A percentile compares a stretch with the other conserved stretches of the same genome.
Evolutionary conservation across 2,888 invertebrate genomes (phyloP).

Genomic region (Criorhina ranunculi): DNA sequence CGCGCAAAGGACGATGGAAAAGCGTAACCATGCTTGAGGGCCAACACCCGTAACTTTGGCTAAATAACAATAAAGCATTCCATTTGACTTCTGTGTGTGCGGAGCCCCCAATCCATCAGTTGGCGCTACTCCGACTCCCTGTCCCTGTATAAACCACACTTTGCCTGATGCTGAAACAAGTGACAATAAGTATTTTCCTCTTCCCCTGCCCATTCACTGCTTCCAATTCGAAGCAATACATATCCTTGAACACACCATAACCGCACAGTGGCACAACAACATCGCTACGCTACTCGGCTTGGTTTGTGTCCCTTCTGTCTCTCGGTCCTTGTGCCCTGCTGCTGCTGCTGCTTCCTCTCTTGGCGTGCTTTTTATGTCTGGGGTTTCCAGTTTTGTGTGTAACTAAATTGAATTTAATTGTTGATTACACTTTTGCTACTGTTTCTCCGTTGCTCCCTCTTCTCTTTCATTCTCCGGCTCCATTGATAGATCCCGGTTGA

Average conservation of each 20-base stretch:
- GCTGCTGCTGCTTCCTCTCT: slow-evolving; percentile 2
- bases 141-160: slow-evolving; percentile 70
- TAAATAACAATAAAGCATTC: slow-evolving; percentile 75
- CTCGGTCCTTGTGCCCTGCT: slow-evolving; percentile 1
- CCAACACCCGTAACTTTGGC: slow-evolving; percentile 53
- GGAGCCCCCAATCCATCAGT: slow-evolving; percentile 48
- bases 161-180: slow-evolving; percentile 70
- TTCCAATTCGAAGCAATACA: slow-evolving; percentile 41
- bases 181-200: slow-evolving; percentile 67
- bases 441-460: slow-evolving; percentile 49
- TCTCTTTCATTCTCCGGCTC: not conserved
- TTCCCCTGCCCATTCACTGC: not conserved
- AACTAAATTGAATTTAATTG: slow-evolving; percentile 77
- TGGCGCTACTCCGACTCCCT: slow-evolving; percentile 4
- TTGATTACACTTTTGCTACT: slow-evolving; percentile 76
- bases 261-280: slow-evolving; percentile 66
- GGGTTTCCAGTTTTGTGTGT: slow-evolving; percentile 75
- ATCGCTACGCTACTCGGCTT: slow-evolving; percentile 4
- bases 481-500: slow-evolving; percentile 72
- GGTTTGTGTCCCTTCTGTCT: not conserved
- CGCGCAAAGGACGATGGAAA: slow-evolving; percentile 28
- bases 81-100: slow-evolving; percentile 62
- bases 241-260: slow-evolving; percentile 60
- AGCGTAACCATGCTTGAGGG: slow-evolving; percentile 48
- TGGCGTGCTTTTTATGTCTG: slow-evolving; percentile 58